Conservation (phyloP, 2,113 vertebrate species). For the Capreolus pygargus region DNA sequence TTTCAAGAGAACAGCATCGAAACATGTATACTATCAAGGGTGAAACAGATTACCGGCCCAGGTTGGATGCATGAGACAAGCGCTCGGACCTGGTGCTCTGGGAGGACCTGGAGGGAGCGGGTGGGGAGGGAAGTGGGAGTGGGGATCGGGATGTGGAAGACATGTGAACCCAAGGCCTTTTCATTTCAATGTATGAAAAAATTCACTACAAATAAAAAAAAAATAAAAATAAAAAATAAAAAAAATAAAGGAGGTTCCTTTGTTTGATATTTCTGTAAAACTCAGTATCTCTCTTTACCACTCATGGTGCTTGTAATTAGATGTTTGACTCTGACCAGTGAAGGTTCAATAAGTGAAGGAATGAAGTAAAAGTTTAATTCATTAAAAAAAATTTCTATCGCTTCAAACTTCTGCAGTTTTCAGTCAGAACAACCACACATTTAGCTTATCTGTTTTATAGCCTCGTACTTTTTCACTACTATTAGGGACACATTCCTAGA, state of each 20-base stretch:
- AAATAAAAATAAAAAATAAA: no score
- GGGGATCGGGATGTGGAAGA: no score
- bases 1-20: no score
- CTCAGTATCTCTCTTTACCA: not conserved
- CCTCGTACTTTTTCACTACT: not conserved
- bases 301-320: not conserved
- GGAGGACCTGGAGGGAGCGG: no score
- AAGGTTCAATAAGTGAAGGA: not conserved
- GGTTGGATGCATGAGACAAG: no score
- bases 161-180: no score
- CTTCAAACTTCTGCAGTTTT: not conserved
- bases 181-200: no score
- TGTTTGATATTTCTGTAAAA: not conserved
- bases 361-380: not conserved
- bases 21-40: no score
- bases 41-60: no score
- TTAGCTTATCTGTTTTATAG: not conserved
- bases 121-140: no score
- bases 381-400: not conserved
- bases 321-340: not conserved
- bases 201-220: no score
- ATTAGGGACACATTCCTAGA: not conserved
- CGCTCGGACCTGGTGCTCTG: no score
- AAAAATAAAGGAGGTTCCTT: not conserved
- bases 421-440: not conserved